A percentile compares a stretch with the other conserved stretches of the same genome.
phyloP scores from a whole-genome alignment of 2,888 invertebrate species.

The Nebria brevicollis region DNA sequence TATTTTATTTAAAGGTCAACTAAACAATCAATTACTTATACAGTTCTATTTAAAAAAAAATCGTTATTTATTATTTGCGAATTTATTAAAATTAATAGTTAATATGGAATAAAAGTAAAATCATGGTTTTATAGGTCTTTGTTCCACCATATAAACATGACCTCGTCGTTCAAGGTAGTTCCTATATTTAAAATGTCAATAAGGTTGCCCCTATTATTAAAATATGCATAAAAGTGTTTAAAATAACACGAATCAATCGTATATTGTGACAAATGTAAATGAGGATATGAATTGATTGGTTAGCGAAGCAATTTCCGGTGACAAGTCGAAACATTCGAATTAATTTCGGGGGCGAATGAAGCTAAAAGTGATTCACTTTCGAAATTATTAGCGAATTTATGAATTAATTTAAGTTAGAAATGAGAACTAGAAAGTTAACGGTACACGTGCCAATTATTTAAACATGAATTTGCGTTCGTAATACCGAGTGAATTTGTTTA shows the following conservation, averaged over 20 bases:
- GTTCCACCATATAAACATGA: not conserved
- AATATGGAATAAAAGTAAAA: not conserved
- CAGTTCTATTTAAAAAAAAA: not conserved
- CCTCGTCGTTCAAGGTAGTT: not conserved
- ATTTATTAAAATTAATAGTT: not conserved
- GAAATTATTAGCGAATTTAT: not conserved
- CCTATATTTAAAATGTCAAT: not conserved
- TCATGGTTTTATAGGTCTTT: not conserved
- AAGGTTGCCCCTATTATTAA: too few species aligned
- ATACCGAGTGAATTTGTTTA: too few species aligned
- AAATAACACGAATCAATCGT: too few species aligned
- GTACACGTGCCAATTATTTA: not conserved
- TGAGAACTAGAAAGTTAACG: not conserved
- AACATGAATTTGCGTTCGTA: not conserved
- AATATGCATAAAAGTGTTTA: too few species aligned
- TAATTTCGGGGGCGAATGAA: not conserved
- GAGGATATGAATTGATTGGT: not conserved
- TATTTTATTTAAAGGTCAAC: not conserved
- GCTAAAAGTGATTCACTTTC: not conserved
- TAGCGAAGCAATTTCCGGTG: not conserved
- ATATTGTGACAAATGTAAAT: too few species aligned
- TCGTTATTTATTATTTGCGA: not conserved
- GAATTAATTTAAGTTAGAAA: not conserved
- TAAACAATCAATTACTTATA: not conserved
- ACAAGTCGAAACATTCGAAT: not conserved